These are phyloP conservation scores for Clytia hemisphaerica DNA, from an alignment of 30 jellyfish, hydroid and myxozoan species.

Conservation along the genomic window DNA sequence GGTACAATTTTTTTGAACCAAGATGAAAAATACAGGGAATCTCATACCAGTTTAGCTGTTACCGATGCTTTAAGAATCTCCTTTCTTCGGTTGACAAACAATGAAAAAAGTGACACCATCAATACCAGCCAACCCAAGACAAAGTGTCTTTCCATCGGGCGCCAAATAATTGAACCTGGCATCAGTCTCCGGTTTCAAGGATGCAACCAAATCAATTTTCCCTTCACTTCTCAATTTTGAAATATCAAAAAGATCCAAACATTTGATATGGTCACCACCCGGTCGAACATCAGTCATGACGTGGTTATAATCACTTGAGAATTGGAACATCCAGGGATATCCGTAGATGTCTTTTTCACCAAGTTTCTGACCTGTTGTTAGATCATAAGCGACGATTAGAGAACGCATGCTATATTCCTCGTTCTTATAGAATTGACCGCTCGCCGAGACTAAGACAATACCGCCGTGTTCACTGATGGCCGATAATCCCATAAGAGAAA, in stretches of 20 bases:
- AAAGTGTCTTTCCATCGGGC: conserved; percentile 19
- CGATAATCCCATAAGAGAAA: too few relatives aligned
- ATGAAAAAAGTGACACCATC: background rate
- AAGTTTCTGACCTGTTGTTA: background rate
- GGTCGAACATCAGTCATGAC: conserved; percentile 11
- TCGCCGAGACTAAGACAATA: too few relatives aligned
- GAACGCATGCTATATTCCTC: too few relatives aligned
- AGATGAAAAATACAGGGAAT: too few relatives aligned
- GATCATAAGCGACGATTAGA: background rate
- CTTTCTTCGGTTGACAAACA: too few relatives aligned
- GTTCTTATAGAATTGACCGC: too few relatives aligned
- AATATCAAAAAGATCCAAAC: conserved; percentile 48
- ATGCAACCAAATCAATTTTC: conserved; percentile 21
- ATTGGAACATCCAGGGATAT: background rate
- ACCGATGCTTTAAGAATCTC: too few relatives aligned
- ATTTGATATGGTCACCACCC: conserved; percentile 21
- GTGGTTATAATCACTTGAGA: background rate
- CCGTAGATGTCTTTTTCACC: background rate
- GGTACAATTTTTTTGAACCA: too few relatives aligned
- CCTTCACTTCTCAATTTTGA: conserved; percentile 22
- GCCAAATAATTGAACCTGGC: conserved; percentile 39
- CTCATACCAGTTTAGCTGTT: too few relatives aligned
- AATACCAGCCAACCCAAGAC: background rate
- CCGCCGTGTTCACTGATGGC: too few relatives aligned
- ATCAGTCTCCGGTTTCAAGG: conserved; percentile 68